Conservation (phyloP, 2,888 invertebrate species). For the Pseudococcus jackbeardsleyi region DNA sequence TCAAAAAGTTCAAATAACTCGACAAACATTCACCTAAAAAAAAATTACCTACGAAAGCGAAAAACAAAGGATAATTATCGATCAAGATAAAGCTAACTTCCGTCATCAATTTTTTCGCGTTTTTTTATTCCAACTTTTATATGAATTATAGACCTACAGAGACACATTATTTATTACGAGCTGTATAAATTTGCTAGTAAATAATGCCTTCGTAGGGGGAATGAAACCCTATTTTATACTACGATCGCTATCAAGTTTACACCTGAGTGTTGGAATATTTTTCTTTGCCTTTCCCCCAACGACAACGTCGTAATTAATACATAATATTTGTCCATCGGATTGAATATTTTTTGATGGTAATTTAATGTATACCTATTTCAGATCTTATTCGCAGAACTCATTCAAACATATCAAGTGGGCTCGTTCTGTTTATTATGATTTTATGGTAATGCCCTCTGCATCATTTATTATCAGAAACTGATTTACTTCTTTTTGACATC, state of each 20-base stretch:
- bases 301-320: neutral
- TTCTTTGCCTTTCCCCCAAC: neutral
- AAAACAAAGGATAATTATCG: neutral
- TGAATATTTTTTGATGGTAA: neutral
- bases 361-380: neutral
- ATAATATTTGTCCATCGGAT: neutral
- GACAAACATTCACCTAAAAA: neutral
- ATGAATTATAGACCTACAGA: conserved; percentile 37
- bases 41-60: neutral
- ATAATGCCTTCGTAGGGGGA: neutral
- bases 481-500: neutral
- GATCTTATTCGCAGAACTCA: neutral
- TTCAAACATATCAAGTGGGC: too few species aligned
- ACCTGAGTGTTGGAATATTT: conserved; percentile 29
- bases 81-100: conserved; percentile 21
- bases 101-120: conserved; percentile 37
- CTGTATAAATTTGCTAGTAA: conserved; percentile 16
- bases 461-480: neutral
- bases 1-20: neutral
- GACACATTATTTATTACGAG: conserved; percentile 50
- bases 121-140: neutral
- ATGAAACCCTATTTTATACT: conserved; percentile 1
- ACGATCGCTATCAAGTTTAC: conserved; percentile 33
- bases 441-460: neutral
- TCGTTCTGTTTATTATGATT: neutral